These are phyloP conservation scores for Leptinotarsa texana DNA, from an alignment of 1,140 invertebrate species.

Conservation along the genomic window DNA sequence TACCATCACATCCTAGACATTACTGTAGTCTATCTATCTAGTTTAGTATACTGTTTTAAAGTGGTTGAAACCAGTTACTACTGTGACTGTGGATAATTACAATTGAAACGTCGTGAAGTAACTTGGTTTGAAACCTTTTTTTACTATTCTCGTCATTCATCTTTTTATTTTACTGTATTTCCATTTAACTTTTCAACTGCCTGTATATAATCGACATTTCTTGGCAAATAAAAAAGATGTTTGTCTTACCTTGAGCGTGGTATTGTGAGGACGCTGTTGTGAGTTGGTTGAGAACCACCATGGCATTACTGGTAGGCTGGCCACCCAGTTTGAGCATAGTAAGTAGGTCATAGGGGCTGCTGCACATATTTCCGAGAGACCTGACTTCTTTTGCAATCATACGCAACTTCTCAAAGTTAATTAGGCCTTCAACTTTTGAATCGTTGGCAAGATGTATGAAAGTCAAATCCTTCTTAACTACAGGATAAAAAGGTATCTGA, in stretches of 20 bases:
- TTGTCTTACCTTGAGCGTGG: conserved; percentile 48
- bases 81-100: too few relatives aligned
- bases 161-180: too few relatives aligned
- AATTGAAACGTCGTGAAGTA: too few relatives aligned
- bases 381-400: conserved; percentile 99
- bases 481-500: conserved; percentile 94
- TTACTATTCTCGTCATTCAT: too few relatives aligned
- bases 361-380: conserved; percentile 93
- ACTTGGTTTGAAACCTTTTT: too few relatives aligned
- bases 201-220: too few relatives aligned
- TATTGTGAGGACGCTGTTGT: conserved; percentile 65
- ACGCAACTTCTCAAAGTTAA: conserved; percentile 98
- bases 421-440: conserved; percentile 86
- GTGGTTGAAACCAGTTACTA: too few relatives aligned
- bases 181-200: too few relatives aligned
- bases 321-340: conserved; percentile 84
- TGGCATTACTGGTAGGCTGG: conserved; percentile 83
- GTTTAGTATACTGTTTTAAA: too few relatives aligned
- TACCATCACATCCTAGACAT: too few relatives aligned
- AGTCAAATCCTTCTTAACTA: conserved; percentile 96
- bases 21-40: too few relatives aligned
- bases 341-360: conserved; percentile 85
- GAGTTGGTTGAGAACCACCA: conserved; percentile 87
- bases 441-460: conserved; percentile 98
- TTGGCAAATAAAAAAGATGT: too few relatives aligned